Evolutionary conservation across 1,140 invertebrate genomes (phyloP).

Genomic region (Cardiocondyla obscurior): DNA sequence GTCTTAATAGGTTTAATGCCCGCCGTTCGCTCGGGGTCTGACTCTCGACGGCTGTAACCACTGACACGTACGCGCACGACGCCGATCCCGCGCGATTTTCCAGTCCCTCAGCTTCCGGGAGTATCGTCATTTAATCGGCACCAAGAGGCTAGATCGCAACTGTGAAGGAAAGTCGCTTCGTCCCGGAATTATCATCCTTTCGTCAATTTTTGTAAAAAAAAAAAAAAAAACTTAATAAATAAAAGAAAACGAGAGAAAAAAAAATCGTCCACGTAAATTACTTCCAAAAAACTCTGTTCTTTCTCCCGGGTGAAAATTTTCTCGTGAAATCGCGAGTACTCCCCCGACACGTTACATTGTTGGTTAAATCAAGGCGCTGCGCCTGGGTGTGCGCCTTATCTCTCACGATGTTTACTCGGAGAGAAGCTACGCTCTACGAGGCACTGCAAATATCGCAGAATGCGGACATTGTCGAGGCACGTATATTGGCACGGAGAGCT

Average conservation of each 20-base stretch:
- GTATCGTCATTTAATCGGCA: constrained; percentile 8
- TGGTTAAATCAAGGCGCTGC: constrained; percentile 47
- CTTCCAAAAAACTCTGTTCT: not conserved
- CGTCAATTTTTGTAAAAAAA: not conserved
- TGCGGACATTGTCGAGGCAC: constrained; percentile 48
- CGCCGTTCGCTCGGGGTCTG: constrained; percentile 68
- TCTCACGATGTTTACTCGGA: constrained; percentile 68
- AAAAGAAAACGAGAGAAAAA: not conserved
- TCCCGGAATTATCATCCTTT: not conserved
- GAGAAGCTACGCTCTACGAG: constrained; percentile 68
- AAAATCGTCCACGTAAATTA: not conserved
- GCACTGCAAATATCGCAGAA: constrained; percentile 59
- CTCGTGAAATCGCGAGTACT: not conserved
- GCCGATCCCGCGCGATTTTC: constrained; percentile 1
- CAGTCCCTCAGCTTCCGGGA: constrained; percentile 24
- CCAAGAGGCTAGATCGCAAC: not conserved
- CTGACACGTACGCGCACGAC: constrained; percentile 55
- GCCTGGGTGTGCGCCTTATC: constrained; percentile 57
- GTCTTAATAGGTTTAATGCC: constrained; percentile 79
- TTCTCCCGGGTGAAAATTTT: not conserved
- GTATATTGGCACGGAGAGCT: constrained; percentile 44
- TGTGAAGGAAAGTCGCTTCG: not conserved
- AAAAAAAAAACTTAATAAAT: no score
- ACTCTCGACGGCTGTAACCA: constrained; percentile 56
- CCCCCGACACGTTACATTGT: not conserved